These are phyloP conservation scores for Salvelinus fontinalis DNA, from an alignment of 2,113 vertebrate genomes.

Conservation along the genomic window DNA sequence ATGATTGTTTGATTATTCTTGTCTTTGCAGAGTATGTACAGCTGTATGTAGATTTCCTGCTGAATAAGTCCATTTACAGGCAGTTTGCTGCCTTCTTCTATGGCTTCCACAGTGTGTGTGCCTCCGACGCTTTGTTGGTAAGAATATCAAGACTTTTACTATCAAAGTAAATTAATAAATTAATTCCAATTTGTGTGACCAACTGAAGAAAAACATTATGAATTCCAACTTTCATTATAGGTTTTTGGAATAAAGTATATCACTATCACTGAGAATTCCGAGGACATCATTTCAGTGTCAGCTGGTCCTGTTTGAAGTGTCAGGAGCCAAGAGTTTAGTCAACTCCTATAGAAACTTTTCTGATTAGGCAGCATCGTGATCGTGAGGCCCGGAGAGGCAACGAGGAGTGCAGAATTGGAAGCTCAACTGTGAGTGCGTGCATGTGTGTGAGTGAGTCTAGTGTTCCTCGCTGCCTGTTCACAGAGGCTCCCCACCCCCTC, in stretches of 20 bases:
- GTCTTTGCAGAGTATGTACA: conserved; percentile 87
- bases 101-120: conserved; percentile 96
- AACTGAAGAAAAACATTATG: background rate
- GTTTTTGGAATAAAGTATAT: background rate
- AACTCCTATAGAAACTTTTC: background rate
- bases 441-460: conserved; percentile 12
- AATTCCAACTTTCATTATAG: background rate
- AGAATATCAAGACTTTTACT: conserved; percentile 52
- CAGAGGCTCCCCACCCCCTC: conserved; percentile 19
- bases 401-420: background rate
- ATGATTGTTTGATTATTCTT: conserved; percentile 1
- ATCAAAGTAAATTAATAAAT: background rate
- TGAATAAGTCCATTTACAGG: conserved; percentile 95
- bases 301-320: background rate
- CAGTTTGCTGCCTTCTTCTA: conserved; percentile 97
- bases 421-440: conserved; percentile 12
- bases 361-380: background rate
- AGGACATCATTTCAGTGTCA: background rate
- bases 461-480: conserved; percentile 11
- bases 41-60: conserved; percentile 94
- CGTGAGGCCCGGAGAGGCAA: background rate
- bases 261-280: background rate
- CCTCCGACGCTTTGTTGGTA: conserved; percentile 96
- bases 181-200: background rate
- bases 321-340: no score